Base-by-base conservation (phyloP, 1,140 invertebrate species). In the Argopecten irradians region DNA sequence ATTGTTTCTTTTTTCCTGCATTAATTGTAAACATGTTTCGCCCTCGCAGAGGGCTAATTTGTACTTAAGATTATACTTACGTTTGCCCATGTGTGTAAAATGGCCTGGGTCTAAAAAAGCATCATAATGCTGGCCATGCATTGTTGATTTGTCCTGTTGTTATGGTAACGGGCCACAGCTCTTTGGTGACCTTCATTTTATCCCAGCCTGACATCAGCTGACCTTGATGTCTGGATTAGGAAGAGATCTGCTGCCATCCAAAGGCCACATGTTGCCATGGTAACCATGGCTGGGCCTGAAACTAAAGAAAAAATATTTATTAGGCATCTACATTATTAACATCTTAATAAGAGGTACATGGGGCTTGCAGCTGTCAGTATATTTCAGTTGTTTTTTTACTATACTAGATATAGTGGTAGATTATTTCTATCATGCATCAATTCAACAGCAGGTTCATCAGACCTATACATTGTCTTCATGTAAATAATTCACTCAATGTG, bases 71-170 rank as follows among this genome's bases (percentile, higher is more conserved):
- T n/a, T n/a, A n/a, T n/a, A 71, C 55, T 71, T 71, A 71, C 55
- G 55, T 71, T 55, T 71, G 55, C 55, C 55, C 55, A 71, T 71
- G 55, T 71, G n/a, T 28, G 55, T 71, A 71, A 71, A 71, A 71
- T 71, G 55, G 22, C 55, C 55, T 71, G 55, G 55, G 55, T 71
- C 55, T 71, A 71, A 71, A 71, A 0, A 71, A n/a, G 55, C 55
- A 71, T 71, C 55, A 71, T 71, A 71, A 71, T 71, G 55, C 55
- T 71, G 55, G 55, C 55, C 55, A 71, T 71, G 55, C 55, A 71
- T 71, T 71, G 55, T 71, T 71, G 22, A n/a, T 71, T 22, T 71
- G 36, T 39, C 55, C 55, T 28, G 19, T 71, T 71, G 19, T 28
- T 71, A 71, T 71, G 55, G 55, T 71, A 28, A 71, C 55, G n/a